A percentile compares a stretch with the other conserved stretches of the same genome.
These are phyloP conservation scores for Endotricha flammealis DNA, from an alignment of 2,888 invertebrate species.

Conservation along the genomic window DNA sequence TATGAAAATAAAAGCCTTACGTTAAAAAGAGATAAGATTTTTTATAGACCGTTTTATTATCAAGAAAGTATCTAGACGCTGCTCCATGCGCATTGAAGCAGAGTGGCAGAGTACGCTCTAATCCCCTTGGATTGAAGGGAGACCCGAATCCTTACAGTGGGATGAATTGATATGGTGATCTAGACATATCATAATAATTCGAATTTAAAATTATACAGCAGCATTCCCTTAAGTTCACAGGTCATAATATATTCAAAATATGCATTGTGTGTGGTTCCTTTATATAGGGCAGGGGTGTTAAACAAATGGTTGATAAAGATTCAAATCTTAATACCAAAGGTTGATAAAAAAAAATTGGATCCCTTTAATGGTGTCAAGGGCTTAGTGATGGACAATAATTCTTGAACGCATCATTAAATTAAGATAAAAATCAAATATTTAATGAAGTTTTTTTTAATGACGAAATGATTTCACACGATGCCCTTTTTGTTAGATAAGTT, in stretches of 20 bases:
- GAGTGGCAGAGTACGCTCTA: too few relatives aligned
- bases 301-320: conserved; percentile 60
- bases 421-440: conserved; percentile 50
- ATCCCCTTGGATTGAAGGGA: too few relatives aligned
- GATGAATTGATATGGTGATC: too few relatives aligned
- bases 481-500: too few relatives aligned
- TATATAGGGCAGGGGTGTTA: conserved; percentile 42
- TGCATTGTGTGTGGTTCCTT: conserved; percentile 61
- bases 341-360: conserved; percentile 34
- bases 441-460: conserved; percentile 1
- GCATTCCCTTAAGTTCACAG: conserved; percentile 52
- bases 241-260: conserved; percentile 73
- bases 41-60: too few relatives aligned
- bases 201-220: not conserved
- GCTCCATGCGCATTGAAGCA: too few relatives aligned
- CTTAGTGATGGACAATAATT: conserved; percentile 51
- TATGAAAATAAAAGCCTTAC: too few relatives aligned
- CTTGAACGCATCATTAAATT: conserved; percentile 62
- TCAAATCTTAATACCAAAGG: conserved; percentile 43
- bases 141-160: too few relatives aligned
- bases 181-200: too few relatives aligned
- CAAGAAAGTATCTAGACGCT: too few relatives aligned
- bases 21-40: too few relatives aligned
- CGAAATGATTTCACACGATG: conserved; percentile 9
- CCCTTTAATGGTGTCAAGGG: conserved; percentile 28